Evolutionary conservation across 2,797 vertebrate species (phyloP), one percentile per base, ranked within the genome.

Genomic region (Xerus rutilus): DNA sequence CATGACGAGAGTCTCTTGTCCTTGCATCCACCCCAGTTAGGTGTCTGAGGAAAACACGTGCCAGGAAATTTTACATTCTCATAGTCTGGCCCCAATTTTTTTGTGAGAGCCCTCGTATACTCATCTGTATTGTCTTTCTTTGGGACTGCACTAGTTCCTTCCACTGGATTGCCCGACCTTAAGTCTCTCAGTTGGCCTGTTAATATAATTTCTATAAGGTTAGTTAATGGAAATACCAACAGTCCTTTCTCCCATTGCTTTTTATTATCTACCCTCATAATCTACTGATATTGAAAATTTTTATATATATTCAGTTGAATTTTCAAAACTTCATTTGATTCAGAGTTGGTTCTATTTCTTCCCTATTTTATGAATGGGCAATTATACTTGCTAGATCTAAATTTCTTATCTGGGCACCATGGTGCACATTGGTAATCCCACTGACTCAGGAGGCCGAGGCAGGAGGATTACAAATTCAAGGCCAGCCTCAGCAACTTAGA

Each of bases 251-350:
- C 13, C 32, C 17, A 64, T 28, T 12, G 2, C 20, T 69, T 54
- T 72, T 69, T 49, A n/a, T 18, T 7, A 7, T 57, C 74, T 79
- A 5, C 3, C 10, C 79, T 87, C 11, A 35, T 47, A 32, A 69
- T 87, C 52, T 79, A 35, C 7, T 15, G 76, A 1, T 12, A 3
- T 10, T 91, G 47, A n/a, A 81, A 59, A 76, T 52, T 81, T 89
- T 81, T 65, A 70, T 0, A 1, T 49, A 43, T n/a, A 84, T 89
- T 89, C 5, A 65, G 7, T 47, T 87, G 89, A 18, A 11, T 89
- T 96, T 92, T 95, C 32, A 57, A 85, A 82, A 76, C 30, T 45
- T 73, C 2, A 10, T 78, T 92, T 84, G 39, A 57, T 65, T 96
- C 30, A 15, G 32, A 43, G 30, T 94, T 90, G 52, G 28, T 62